Evolutionary conservation across 1,140 invertebrate genomes (phyloP).

Genomic region (Diorhabda carinulata): DNA sequence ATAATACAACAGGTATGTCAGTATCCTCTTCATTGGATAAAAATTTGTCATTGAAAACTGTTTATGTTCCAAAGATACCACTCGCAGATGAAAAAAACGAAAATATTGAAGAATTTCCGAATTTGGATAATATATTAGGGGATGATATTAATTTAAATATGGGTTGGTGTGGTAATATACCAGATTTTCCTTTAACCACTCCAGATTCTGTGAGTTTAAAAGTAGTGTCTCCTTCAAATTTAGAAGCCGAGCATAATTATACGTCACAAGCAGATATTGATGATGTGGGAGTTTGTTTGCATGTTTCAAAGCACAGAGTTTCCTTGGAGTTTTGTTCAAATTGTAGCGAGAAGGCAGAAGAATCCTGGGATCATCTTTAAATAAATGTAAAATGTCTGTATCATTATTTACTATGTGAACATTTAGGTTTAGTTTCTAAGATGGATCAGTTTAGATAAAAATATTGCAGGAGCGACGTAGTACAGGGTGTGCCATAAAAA

Average conservation of each 20-base stretch:
- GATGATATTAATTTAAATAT: constrained; percentile 24
- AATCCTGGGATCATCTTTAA: constrained; percentile 27
- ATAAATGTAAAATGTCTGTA: constrained; percentile 8
- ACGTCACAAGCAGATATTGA: constrained; percentile 26
- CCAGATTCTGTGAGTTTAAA: background rate
- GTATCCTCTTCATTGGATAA: constrained; percentile 37
- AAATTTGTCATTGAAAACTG: constrained; percentile 24
- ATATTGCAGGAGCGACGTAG: too few relatives aligned
- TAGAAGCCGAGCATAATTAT: constrained; percentile 36
- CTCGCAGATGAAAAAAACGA: constrained; percentile 16
- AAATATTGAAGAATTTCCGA: constrained; percentile 17
- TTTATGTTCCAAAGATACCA: constrained; percentile 23
- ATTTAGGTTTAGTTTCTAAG: background rate
- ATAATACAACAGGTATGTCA: constrained; percentile 41
- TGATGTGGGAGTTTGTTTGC: constrained; percentile 52
- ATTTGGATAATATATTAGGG: constrained; percentile 24
- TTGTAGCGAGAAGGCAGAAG: constrained; percentile 46
- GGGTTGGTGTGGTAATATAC: constrained; percentile 24
- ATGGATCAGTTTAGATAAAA: background rate
- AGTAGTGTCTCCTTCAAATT: background rate
- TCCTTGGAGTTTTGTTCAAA: constrained; percentile 54
- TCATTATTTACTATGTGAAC: constrained; percentile 5
- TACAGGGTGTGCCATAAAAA: too few relatives aligned
- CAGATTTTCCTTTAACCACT: constrained; percentile 17
- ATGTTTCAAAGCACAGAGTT: constrained; percentile 52